A percentile compares a stretch with the other conserved stretches of the same genome.
Evolutionary conservation across 2,888 invertebrate genomes (phyloP).

Genomic region (Myopa testacea): DNA sequence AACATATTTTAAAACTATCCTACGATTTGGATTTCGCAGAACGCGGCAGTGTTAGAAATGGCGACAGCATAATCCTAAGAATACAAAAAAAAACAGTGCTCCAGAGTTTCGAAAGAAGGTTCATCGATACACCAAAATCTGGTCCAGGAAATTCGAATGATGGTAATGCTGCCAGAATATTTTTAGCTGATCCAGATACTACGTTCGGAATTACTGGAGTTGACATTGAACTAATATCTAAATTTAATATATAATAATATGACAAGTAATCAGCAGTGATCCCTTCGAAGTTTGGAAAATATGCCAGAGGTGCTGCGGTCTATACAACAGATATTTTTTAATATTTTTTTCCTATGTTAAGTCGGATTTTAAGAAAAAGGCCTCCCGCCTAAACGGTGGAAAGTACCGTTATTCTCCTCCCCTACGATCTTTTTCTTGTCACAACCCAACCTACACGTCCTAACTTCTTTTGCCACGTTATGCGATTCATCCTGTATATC

Average conservation of each 20-base stretch:
- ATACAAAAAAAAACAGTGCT: not conserved
- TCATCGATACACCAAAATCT: not conserved
- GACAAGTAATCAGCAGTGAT: not conserved
- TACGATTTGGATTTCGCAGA: not conserved
- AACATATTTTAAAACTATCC: not conserved
- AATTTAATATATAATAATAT: not conserved
- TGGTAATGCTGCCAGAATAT: not conserved
- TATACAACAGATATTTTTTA: too few species aligned
- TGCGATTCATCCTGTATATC: too few species aligned
- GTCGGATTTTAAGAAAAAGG: too few species aligned
- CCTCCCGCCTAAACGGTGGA: too few species aligned
- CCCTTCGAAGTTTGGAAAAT: slow-evolving; percentile 4
- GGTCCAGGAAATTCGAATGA: not conserved
- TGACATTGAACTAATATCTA: not conserved
- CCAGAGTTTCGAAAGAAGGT: not conserved
- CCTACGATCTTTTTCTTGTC: too few species aligned
- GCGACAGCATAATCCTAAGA: not conserved
- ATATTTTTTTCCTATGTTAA: too few species aligned
- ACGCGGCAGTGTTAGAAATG: not conserved
- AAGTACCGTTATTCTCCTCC: too few species aligned
- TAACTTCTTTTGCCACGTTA: too few species aligned
- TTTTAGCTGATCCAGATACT: not conserved
- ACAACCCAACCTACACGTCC: too few species aligned
- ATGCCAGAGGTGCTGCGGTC: not conserved
- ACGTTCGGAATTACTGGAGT: not conserved